Evolutionary conservation across 2,888 invertebrate species (phyloP), one percentile per base, ranked within the genome.

Genomic region (Drosophila formosana): DNA sequence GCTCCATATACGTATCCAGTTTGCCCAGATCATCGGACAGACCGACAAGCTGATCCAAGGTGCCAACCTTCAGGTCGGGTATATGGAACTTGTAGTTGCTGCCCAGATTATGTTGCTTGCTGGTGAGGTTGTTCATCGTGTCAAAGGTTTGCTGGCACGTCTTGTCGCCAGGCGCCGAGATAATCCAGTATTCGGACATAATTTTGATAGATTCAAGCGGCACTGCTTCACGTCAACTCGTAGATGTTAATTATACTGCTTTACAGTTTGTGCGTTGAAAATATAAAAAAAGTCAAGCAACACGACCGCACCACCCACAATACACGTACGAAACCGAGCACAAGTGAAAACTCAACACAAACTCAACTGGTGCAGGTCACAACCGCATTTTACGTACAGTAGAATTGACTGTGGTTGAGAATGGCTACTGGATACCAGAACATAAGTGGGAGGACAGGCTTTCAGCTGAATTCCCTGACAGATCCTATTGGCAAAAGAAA

Each of bases 31-130:
- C 99, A 94, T 99, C 99, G 3, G 99, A 99, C 83, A 99, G 94
- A 67, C 99, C 99, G 77, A 99, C 99, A 92, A 99, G 94, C 93
- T 99, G 98, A 95, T 99, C 99, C 92, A 99, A 93, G 30, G 99
- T 99, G 84, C 99, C 99, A 88, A 99, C 99, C 98, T 99, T 99
- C 49, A 99, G 94, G 94, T 99, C 99, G 66, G 99, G 99, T 93
- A 99, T 98, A 92, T 97, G 97, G 93, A 99, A 99, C 94, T 99
- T 99, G 93, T 96, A 98, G 93, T 99, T 99, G 90, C 94, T 94
- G 70, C 98, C 97, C 82, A 99, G 94, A 90, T 95, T 96, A 93
- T 97, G 96, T 84, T 97, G 96, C 93, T 96, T 97, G 89, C 94
- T 95, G 76, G 98, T 98, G 76, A 96, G 95, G 93, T 96, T 96